Evolutionary conservation across 2,797 vertebrate genomes (phyloP).

Genomic region (Mus minutoides): DNA sequence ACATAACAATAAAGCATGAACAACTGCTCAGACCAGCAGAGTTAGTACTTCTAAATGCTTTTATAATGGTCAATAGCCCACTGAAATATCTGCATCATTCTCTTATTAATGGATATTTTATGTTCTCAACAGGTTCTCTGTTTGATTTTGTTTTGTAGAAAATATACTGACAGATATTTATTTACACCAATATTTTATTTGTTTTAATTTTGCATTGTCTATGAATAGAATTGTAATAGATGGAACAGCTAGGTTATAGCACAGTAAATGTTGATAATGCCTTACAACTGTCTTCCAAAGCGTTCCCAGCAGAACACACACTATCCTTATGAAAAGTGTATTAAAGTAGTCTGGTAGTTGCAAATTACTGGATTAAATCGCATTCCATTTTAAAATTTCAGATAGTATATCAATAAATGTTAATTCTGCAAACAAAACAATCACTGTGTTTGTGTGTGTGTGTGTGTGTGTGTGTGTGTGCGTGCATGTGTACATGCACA

Average conservation of each 20-base stretch:
- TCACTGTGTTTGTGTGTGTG: not conserved
- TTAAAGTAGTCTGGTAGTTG: not conserved
- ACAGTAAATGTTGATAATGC: slow-evolving; percentile 44
- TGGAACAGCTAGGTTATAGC: not conserved
- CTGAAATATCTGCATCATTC: not conserved
- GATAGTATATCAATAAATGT: not conserved
- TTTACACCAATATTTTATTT: not conserved
- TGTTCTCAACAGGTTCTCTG: not conserved
- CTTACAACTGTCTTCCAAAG: not conserved
- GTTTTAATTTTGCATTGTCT: not conserved
- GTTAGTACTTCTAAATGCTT: not conserved
- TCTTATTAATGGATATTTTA: not conserved
- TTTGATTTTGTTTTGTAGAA: not conserved
- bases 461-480: not conserved
- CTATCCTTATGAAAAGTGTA: not conserved
- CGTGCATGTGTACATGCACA: not conserved
- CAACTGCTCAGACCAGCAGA: not conserved
- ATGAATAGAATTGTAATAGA: not conserved
- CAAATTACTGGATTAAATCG: not conserved
- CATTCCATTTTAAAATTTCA: not conserved
- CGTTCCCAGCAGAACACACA: not conserved
- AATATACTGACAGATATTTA: not conserved
- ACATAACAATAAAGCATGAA: not conserved
- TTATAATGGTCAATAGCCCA: not conserved
- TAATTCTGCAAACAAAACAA: not conserved